Evolutionary conservation across 2,888 invertebrate species (phyloP), one percentile per base, ranked within the genome.

Genomic region (Cynaeus angustus): DNA sequence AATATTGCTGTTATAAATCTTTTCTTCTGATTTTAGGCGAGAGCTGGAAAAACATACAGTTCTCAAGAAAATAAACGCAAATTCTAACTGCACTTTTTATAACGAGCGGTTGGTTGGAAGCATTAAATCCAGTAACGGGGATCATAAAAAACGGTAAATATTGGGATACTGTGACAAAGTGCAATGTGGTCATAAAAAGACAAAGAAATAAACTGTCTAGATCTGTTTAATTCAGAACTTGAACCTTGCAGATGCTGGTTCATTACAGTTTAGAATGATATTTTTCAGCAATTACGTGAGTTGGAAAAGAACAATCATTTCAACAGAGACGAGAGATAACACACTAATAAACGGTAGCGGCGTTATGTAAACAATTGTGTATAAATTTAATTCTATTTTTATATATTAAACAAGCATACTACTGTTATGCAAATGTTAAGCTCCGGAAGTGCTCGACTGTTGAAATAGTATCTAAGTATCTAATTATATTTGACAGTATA

Each of bases 1-100:
- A 52, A 67, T 67, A 62, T 53, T 65, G 43, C 53, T n/a, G 41
- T 33, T 0, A 45, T 53, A 53, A 65, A 65, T 48, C 50, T 50
- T 59, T 61, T 16, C 16, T 46, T 41, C 9, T 33, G 48, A 58
- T 41, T 58, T 14, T 10, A 26, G 43, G 8, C 12, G 30, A 59
- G 30, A 30, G 33, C 59, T 46, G 33, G 2, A 46, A 59, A 59
- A 59, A 56, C 41, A 21, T 21, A 59, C 30, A 45, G 12, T 59
- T 33, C 59, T 45, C 33, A 8, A 4, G 28, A 46, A 59, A 59
- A 59, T 59, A 59, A 59, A 59, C 59, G 28, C 45, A 46, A 16
- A 12, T 16, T 56, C 55, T 16, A 16, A 58, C 58, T 58, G 16
- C 14, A 53, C 43, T 43, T 26, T 58, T 28, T 41, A 26, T 55